Evolutionary conservation across 2,797 vertebrate species (phyloP).

Genomic region (Liparis tanakae): DNA sequence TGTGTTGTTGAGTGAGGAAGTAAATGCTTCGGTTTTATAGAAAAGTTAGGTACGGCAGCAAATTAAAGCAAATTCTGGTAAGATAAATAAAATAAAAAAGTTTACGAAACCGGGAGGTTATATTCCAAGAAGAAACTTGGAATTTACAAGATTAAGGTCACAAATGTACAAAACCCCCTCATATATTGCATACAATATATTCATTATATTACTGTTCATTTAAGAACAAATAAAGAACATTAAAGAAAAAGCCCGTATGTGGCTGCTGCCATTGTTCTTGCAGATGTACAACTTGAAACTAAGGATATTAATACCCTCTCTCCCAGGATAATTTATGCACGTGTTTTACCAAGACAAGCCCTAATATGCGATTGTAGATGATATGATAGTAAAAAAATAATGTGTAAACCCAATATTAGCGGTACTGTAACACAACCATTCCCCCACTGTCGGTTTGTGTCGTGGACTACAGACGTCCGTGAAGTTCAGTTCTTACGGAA

Average conservation of each 20-base stretch:
- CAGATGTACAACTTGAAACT: no score
- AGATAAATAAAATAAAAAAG: background rate
- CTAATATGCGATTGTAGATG: background rate
- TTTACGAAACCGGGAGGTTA: background rate
- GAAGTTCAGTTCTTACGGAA: constrained; percentile 89
- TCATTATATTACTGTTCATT: background rate
- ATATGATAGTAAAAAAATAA: background rate
- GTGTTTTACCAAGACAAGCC: background rate
- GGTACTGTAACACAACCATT: background rate
- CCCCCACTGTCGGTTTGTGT: background rate
- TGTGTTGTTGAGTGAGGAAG: constrained; percentile 25
- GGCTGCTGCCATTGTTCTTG: no score
- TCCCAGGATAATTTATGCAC: background rate
- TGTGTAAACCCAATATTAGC: background rate
- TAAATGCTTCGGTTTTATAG: background rate
- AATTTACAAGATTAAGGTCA: background rate
- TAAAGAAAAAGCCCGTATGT: background rate
- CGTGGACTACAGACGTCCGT: background rate
- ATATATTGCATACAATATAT: background rate
- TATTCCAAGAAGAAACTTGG: background rate
- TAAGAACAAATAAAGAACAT: background rate
- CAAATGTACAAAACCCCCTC: background rate
- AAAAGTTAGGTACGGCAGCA: background rate
- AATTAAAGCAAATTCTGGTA: background rate
- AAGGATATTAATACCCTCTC: background rate